Base-by-base conservation (phyloP, 2,113 vertebrate genomes). In the Peromyscus californicus region DNA sequence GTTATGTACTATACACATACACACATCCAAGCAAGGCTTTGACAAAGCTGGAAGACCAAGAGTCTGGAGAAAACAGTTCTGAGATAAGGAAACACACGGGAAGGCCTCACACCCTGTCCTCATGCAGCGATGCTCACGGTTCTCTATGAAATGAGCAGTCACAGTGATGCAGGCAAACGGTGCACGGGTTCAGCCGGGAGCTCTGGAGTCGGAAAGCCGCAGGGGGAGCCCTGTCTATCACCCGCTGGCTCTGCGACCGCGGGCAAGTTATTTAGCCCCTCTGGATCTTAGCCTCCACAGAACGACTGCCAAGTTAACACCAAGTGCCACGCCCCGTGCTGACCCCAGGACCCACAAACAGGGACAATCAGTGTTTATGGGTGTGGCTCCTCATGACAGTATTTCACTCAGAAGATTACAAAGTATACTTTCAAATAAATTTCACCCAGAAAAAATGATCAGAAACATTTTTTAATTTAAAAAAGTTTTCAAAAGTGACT, bases 381-480 rank as follows among this genome's bases (percentile, higher is more conserved):
- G 83, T 76, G 31, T 7, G 87, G n/a, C 90, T 54, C 93, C n/a
- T 97, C 90, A 79, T 24, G 74, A 51, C 51, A 78, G 31, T 78
- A 93, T 95, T 85, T 92, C 89, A 96, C 79, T 95, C 65, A 93
- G 75, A 89, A 54, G 26, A 84, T 65, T 89, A 70, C 0, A 78
- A 96, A 96, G 94, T 39, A 7, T 24, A 93, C 86, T 94, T 97
- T 96, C 22, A 97, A 92, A 22, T 51, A 48, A 89, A 13, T 86
- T 96, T 95, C 89, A 95, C 48, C 88, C 10, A 93, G 70, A 90
- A 97, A 95, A 92, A 90, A 79, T 96, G 36, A 96, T 36, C 39
- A 93, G 94, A 96, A 97, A 96, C 92, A 78, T 16, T 51, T 6
- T 31, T 78, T 31, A 78, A 78, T 31, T 78, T 76, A 29, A 48